Evolutionary conservation across 1,140 invertebrate genomes (phyloP), one percentile per base, ranked within the genome.

Genomic region (Drosophila sp.): DNA sequence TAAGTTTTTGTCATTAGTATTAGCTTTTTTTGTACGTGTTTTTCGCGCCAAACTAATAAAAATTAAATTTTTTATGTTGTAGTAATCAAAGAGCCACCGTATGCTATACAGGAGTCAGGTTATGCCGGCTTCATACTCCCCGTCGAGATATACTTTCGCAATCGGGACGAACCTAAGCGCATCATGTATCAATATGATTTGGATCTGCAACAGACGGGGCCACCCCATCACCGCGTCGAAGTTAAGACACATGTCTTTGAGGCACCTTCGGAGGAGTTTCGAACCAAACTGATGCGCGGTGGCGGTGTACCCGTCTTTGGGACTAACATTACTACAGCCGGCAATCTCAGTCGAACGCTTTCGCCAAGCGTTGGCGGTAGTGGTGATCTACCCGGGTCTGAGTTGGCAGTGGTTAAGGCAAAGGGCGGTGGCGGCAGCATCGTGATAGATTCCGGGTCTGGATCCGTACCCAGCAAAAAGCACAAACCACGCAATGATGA

Each of bases 71-170:
- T 0, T 67, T 51, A 34, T 7, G 7, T 63, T 94, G 66, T 92
- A 97, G 96, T 96, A 75, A 92, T 97, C 0, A 98, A 97, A 89
- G 96, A 97, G 59, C 97, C 97, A 38, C 98, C 98, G n/a, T 99
- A 97, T 93, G 92, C 94, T 48, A 94, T 99, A 13, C 95, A 96
- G 79, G 98, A 99, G 91, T 97, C 97, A 6, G 98, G 98, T 2
- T 99, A 99, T 94, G 98, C 97, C 61, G 97, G 98, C 13, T 99
- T 99, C 91, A 93, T 94, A 40, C 93, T 99, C 48, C 96, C 96
- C 2, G 98, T 99, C 81, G 97, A 98, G 78, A 95, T 99, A 57
- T 96, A 97, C 90, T 95, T 99, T 76, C 97, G 96, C 73, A 98
- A 97, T 91, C 97, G 97, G 91, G 96, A 98, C 92, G 97, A 98